Percentiles rank a stretch among this genome's conserved stretches.
Conservation (phyloP, 2,113 vertebrate species). For the Calonectris borealis region DNA sequence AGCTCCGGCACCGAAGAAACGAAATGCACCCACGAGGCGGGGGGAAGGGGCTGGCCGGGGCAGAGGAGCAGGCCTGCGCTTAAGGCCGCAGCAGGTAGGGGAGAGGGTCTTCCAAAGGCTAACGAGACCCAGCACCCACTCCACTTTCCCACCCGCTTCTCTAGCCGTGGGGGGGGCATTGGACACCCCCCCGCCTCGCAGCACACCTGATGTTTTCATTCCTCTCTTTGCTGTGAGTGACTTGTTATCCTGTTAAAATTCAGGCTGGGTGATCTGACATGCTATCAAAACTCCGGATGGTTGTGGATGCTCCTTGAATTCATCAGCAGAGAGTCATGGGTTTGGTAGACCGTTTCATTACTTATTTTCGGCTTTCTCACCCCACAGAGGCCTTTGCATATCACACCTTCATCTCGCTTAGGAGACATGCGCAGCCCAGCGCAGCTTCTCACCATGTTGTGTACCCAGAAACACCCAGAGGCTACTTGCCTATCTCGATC, state of each 20-base stretch:
- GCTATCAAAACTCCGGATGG: neutral
- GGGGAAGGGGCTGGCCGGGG: fast-evolving
- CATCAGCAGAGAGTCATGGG: neutral
- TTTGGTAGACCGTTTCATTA: neutral
- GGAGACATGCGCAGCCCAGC: neutral
- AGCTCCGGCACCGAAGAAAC: neutral
- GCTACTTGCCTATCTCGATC: neutral
- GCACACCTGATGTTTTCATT: neutral
- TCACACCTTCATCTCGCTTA: neutral
- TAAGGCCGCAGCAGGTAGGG: neutral
- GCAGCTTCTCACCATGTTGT: neutral
- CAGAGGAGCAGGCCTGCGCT: neutral
- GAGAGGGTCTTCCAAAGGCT: neutral
- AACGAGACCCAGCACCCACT: neutral
- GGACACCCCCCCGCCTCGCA: neutral
- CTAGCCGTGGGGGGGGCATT: fast-evolving
- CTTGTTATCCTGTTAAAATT: neutral
- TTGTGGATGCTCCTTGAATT: neutral
- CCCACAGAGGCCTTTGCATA: neutral
- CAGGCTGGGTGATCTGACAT: neutral
- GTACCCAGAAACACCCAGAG: neutral
- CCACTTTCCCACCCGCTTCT: neutral
- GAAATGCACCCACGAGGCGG: neutral
- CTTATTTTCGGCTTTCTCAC: neutral
- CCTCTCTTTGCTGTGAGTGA: neutral